Evolutionary conservation across 2,797 vertebrate genomes (phyloP).

Genomic region (Ctenosaura bakeri): DNA sequence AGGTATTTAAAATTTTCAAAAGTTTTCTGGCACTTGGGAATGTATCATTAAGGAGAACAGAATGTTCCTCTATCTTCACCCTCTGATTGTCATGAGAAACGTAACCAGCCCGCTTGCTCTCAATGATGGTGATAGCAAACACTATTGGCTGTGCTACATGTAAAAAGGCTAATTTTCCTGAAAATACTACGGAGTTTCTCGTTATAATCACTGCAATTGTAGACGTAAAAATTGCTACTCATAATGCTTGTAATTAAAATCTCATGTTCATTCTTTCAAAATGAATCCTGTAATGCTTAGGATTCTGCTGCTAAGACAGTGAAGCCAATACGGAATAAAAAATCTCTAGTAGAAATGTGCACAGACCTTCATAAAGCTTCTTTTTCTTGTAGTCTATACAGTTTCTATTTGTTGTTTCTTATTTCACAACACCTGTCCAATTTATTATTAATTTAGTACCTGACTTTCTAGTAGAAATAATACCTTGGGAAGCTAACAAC

Average conservation of each 20-base stretch:
- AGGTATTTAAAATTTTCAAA: slow-evolving; percentile 31
- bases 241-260: slow-evolving; percentile 7
- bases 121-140: not conserved
- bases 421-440: not conserved
- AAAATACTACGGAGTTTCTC: not conserved
- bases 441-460: not conserved
- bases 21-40: slow-evolving; percentile 3
- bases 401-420: not conserved
- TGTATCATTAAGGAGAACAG: not conserved
- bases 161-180: not conserved
- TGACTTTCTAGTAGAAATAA: not conserved
- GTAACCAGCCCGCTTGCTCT: not conserved
- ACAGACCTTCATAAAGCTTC: not conserved
- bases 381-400: not conserved
- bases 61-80: not conserved
- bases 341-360: not conserved
- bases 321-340: not conserved
- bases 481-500: not conserved
- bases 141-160: not conserved
- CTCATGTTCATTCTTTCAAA: not conserved
- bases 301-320: not conserved
- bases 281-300: not conserved
- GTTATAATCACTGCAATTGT: not conserved
- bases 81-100: not conserved
- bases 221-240: not conserved